Evolutionary conservation across 37 sponge, comb jelly and placozoan species (phyloP).

Genomic region (Tethya wilhelma): DNA sequence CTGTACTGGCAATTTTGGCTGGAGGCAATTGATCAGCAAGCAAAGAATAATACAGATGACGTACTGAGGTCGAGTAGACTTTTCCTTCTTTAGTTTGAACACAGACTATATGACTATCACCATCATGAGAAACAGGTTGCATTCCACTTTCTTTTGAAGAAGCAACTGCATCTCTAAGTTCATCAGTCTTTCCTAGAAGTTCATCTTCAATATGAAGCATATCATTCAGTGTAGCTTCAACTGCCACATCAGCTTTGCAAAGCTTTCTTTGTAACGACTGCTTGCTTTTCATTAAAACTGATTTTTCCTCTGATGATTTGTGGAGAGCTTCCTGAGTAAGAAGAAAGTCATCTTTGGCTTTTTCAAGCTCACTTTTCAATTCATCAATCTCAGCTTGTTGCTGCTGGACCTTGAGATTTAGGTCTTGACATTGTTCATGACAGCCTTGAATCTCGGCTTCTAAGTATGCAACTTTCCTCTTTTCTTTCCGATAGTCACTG

Average conservation of each 20-base stretch:
- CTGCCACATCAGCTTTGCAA: not conserved
- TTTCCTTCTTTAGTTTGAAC: constrained; percentile 19
- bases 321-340: not conserved
- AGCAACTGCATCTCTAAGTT: too few relatives aligned
- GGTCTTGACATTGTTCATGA: constrained; percentile 1
- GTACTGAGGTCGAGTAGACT: not conserved
- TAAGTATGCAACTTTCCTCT: too few relatives aligned
- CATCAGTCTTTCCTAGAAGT: not conserved
- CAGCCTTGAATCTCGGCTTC: not conserved
- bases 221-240: constrained; percentile 15
- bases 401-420: constrained; percentile 7
- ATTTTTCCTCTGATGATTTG: not conserved
- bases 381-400: constrained; percentile 5
- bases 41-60: constrained; percentile 14
- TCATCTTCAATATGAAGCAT: constrained; percentile 4
- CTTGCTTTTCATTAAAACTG: not conserved
- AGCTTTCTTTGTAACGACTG: not conserved
- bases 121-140: too few relatives aligned
- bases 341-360: not conserved
- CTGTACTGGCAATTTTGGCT: constrained; percentile 1
- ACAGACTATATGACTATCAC: not conserved
- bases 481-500: not conserved
- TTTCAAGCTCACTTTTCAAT: not conserved
- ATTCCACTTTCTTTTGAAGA: too few relatives aligned
- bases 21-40: constrained; percentile 15